Conservation (phyloP, 2,113 vertebrate species). For the Zapornia atra region DNA sequence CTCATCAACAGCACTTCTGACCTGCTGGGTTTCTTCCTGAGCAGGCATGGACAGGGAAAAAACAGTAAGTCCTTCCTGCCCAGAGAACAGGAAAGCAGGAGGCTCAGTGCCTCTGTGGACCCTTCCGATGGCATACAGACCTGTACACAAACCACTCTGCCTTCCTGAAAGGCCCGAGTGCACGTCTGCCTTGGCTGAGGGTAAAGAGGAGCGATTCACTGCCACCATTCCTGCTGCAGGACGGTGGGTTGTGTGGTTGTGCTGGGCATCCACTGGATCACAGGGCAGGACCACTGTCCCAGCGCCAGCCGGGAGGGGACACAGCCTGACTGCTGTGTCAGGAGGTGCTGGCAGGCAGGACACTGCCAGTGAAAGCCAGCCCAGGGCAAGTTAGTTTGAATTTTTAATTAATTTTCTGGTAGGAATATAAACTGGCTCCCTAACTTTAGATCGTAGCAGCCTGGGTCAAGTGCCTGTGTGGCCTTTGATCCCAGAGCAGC, state of each 20-base stretch:
- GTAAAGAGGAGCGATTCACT: rapidly evolving
- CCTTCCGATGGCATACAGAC: background rate
- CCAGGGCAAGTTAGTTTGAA: background rate
- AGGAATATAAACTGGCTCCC: no score
- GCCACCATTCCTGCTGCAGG: rapidly evolving
- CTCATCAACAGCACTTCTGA: background rate
- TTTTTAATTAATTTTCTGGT: background rate
- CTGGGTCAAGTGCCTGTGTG: background rate
- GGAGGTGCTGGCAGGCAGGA: background rate
- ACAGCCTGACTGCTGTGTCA: background rate
- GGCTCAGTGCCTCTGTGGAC: background rate
- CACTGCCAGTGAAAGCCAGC: background rate
- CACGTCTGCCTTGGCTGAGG: background rate
- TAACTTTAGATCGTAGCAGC: no score
- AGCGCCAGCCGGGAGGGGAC: background rate
- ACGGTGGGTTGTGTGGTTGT: rapidly evolving
- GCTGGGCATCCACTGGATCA: background rate
- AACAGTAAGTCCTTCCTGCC: background rate
- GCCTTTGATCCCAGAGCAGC: background rate
- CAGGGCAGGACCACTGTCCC: background rate
- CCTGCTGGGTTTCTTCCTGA: background rate
- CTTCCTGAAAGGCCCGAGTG: background rate
- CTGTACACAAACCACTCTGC: background rate
- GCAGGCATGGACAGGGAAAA: background rate
- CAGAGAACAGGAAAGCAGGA: background rate